phyloP scores from a whole-genome alignment of 2,888 invertebrate genomes.

The Mythimna lalbum region DNA sequence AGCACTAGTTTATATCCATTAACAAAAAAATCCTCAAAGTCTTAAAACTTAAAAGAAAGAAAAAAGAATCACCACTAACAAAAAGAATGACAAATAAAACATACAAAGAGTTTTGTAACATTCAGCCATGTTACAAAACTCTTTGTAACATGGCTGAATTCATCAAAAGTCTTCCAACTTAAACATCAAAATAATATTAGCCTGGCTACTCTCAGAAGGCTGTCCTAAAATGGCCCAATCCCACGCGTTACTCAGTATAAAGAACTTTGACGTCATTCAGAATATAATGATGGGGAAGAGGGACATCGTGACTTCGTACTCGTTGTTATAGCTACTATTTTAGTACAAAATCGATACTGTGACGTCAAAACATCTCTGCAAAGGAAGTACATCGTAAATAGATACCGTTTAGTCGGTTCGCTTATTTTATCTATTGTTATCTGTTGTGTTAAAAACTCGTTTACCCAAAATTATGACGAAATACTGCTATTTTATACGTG shows the following conservation, averaged over 20 bases:
- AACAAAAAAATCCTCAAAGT: too few relatives aligned
- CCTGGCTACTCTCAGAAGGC: background rate
- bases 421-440: slow-evolving; percentile 1
- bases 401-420: slow-evolving; percentile 8
- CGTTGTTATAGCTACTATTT: slow-evolving; percentile 50
- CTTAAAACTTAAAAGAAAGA: too few relatives aligned
- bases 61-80: too few relatives aligned
- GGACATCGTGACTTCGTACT: slow-evolving; percentile 31
- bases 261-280: slow-evolving; percentile 46
- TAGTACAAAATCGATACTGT: slow-evolving; percentile 56
- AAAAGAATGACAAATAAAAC: too few relatives aligned
- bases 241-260: slow-evolving; percentile 6
- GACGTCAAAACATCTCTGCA: slow-evolving; percentile 48
- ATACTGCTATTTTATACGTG: slow-evolving; percentile 8
- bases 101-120: too few relatives aligned
- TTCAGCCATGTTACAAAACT: too few relatives aligned
- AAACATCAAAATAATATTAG: background rate
- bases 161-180: background rate
- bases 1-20: too few relatives aligned
- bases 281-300: slow-evolving; percentile 14
- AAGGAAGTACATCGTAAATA: slow-evolving; percentile 30
- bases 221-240: background rate
- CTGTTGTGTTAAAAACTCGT: slow-evolving; percentile 11
- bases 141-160: background rate
- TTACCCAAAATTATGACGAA: slow-evolving; percentile 15